phyloP scores from a whole-genome alignment of 1,140 invertebrate species.

The Cotesia glomerata region DNA sequence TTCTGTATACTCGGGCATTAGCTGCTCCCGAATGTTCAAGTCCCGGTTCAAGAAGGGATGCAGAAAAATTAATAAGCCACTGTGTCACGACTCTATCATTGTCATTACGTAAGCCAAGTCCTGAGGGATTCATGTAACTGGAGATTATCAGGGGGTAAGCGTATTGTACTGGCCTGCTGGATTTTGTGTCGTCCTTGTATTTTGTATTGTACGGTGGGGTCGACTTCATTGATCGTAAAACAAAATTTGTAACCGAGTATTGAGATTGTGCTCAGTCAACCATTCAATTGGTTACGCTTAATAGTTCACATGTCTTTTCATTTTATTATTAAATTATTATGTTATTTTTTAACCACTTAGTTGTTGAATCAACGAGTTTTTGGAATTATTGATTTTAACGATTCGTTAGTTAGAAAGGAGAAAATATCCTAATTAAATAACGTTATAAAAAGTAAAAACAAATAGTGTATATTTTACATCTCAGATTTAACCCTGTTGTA shows the following conservation, averaged over 20 bases:
- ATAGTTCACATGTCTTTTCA: neutral
- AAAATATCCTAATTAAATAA: no score
- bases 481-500: no score
- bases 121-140: neutral
- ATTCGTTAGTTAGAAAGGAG: no score
- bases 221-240: neutral
- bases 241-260: neutral
- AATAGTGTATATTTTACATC: no score
- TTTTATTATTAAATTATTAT: slow-evolving; percentile 10
- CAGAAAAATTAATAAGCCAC: slow-evolving; percentile 48
- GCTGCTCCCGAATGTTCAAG: neutral
- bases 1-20: no score
- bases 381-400: no score
- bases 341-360: no score
- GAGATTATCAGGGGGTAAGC: neutral
- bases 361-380: no score
- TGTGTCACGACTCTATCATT: slow-evolving; percentile 26
- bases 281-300: slow-evolving; percentile 17
- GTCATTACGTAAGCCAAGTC: slow-evolving; percentile 10
- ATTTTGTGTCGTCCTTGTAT: neutral
- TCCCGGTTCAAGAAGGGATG: neutral
- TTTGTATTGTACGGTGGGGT: neutral
- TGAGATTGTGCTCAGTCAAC: neutral
- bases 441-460: no score
- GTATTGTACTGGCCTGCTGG: neutral